Percentiles rank a stretch among this genome's conserved stretches.
These are phyloP conservation scores for Telmatochromis sp. DNA, from an alignment of 2,113 vertebrate genomes.

Conservation along the genomic window DNA sequence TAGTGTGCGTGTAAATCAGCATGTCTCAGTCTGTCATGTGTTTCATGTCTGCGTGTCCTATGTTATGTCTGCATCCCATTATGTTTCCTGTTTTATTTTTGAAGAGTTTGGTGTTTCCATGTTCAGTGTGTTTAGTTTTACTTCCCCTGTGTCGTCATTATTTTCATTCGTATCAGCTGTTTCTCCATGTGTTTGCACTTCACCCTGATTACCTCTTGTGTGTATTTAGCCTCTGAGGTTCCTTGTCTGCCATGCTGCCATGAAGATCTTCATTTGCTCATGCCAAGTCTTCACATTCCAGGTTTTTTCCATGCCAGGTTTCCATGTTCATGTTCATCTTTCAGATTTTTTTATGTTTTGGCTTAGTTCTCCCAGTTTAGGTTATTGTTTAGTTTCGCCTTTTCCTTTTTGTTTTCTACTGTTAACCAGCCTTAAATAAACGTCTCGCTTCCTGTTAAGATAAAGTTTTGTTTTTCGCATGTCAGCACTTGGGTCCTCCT, in stretches of 20 bases:
- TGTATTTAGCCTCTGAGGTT: neutral
- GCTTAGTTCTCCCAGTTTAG: neutral
- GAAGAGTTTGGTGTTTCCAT: neutral
- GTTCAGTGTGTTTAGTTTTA: neutral
- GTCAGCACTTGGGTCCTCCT: neutral
- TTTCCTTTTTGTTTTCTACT: neutral
- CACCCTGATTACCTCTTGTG: neutral
- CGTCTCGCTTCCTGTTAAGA: neutral
- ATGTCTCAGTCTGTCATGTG: neutral
- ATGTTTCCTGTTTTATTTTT: neutral
- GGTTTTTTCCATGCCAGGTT: neutral
- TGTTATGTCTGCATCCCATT: neutral
- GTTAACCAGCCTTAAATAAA: neutral
- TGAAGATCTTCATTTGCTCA: neutral
- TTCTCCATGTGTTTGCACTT: neutral
- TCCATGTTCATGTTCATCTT: neutral
- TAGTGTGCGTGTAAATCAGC: neutral
- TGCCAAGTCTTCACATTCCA: neutral
- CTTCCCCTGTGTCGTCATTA: neutral
- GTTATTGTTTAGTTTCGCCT: neutral
- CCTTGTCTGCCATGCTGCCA: neutral
- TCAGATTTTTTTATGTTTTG: neutral
- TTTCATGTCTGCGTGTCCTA: neutral
- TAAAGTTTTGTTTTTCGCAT: neutral
- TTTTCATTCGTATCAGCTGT: neutral